Evolutionary conservation across 2,797 vertebrate species (phyloP).

Genomic region (Taeniopygia guttata): DNA sequence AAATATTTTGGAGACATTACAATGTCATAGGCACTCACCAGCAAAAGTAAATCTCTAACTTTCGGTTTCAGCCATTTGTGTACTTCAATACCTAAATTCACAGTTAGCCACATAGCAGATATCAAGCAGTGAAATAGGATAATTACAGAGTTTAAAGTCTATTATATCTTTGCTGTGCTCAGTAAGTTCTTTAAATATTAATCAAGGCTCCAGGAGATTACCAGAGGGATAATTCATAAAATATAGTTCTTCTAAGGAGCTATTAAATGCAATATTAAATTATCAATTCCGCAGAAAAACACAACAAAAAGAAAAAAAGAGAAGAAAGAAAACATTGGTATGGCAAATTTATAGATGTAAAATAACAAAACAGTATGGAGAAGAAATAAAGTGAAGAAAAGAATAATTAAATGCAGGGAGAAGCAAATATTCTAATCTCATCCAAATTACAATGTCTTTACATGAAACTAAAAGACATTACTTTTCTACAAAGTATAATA

Average conservation of each 20-base stretch:
- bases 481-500: background rate
- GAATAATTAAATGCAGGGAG: background rate
- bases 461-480: background rate
- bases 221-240: background rate
- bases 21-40: background rate
- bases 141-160: background rate
- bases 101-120: background rate
- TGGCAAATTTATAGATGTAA: background rate
- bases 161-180: background rate
- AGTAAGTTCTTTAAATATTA: background rate
- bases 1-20: background rate
- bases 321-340: rapidly evolving
- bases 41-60: background rate
- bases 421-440: background rate
- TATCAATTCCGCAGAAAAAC: background rate
- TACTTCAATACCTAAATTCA: background rate
- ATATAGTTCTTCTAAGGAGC: background rate
- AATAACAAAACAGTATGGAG: background rate
- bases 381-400: background rate
- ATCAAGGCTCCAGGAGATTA: background rate
- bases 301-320: background rate
- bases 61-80: background rate
- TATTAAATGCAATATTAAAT: background rate
- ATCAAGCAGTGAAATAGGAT: background rate
- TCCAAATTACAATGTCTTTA: background rate